Base-by-base conservation (phyloP, 2,113 vertebrate genomes). In the Xiphophorus maculatus region DNA sequence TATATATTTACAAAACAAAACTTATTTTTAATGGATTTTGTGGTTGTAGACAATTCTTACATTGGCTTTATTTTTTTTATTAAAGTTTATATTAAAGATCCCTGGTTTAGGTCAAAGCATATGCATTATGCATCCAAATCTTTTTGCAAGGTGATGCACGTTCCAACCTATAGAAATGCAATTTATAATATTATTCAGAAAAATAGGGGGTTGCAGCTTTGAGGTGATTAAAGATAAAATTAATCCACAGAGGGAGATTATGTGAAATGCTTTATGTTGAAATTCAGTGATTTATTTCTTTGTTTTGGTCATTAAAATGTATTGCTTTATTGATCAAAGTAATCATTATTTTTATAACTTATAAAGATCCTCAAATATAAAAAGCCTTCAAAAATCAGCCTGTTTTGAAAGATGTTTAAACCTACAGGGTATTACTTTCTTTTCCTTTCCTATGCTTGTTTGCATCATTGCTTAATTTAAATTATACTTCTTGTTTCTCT, bases 401-500 rank as follows among this genome's bases (percentile, higher is more conserved):
- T 19, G 3, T 64, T 32, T 66, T 73, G 60, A 33, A 32, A 44
- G 30, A 70, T 72, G 44, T 42, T 71, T 8, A 12, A 61, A 27
- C 33, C 65, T 66, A 15, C 12, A 42, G 15, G 7, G 30, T 37
- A 11, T 42, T 17, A 40, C 13, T 25, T 14, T 22, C 44, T 51
- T 37, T 71, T 19, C 10, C 10, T 11, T 42, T n/a, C 30, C 9
- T 64, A 11, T n/a, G 30, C 15, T 27, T 51, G 37, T 51, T 51
- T 73, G 19, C 28, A 63, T 22, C 61, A 63, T 62, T 74, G 72
- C 32, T 65, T 65, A 2, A 61, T 69, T 66, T 67, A 48, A 27
- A 63, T 15, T 11, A 25, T 7, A 58, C 9, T 58, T 58, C 22
- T 25, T 58, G 62, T 30, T 17, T 63, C 1, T 63, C 29, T 33